Evolutionary conservation across 2,797 vertebrate species (phyloP), one percentile per base, ranked within the genome.

Genomic region (Steatocranus sp.): DNA sequence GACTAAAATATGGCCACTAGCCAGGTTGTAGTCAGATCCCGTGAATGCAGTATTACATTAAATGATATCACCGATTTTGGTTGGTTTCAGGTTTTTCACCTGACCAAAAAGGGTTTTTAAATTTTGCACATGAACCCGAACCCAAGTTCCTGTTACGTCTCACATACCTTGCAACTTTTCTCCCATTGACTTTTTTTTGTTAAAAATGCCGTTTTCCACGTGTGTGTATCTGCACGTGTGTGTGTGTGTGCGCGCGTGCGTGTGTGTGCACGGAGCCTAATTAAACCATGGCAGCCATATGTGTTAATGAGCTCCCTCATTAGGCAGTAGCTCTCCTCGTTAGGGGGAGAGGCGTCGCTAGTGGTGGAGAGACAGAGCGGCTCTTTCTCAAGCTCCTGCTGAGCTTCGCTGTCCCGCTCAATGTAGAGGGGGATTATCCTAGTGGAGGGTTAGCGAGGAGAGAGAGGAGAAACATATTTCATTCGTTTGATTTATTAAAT

Each of bases 291-390:
- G 89, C 97, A 97, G 95, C 94, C 95, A 92, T 94, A 97, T 90
- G 97, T 97, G 97, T 97, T 98, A 97, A 98, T 98, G 97, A 97
- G 96, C 94, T 96, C 93, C 95, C 95, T 97, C 97, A 97, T 97
- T 97, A 94, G 95, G 94, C 96, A 95, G 83, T 93, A 96, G 96
- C 94, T 96, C 95, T 94, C 94, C 96, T 97, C 96, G 97, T 98
- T 97, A 97, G 88, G 89, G 61, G 80, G 88, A 86, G 88, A 91
- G 89, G 89, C 87, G 92, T 91, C 10, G 74, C 82, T 87, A 83
- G 83, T 73, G 76, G 84, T 91, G 92, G 88, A 85, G 86, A 93
- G 89, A 92, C 83, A 86, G 95, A 93, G 89, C 66, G 86, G 93
- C 94, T 92, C 94, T 66, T 93, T 93, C 94, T 87, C 87, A 90